Percentiles rank a stretch among this genome's conserved stretches.
Conservation (phyloP, 2,113 vertebrate species). For the Condylura cristata region DNA sequence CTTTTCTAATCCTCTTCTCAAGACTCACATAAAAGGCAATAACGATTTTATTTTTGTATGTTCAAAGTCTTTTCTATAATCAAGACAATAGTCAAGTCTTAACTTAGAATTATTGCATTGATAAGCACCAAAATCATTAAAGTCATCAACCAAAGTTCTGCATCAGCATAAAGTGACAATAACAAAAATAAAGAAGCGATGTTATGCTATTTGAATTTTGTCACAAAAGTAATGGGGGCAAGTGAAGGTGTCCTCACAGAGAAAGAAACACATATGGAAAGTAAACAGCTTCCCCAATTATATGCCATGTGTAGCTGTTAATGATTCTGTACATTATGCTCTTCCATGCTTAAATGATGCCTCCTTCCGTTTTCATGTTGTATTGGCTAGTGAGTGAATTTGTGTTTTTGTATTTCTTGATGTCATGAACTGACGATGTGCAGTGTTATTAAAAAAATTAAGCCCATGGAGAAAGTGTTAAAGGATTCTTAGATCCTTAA, state of each 20-base stretch:
- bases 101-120: background rate
- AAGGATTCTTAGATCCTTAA: background rate
- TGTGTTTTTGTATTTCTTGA: background rate
- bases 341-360: background rate
- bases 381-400: background rate
- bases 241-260: background rate
- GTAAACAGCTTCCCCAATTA: background rate
- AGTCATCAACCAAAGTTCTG: background rate
- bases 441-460: background rate
- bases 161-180: background rate
- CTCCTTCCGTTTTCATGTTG: background rate
- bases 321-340: background rate
- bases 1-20: slow-evolving; percentile 28
- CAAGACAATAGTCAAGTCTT: background rate
- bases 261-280: background rate
- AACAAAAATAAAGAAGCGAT: background rate
- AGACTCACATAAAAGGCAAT: slow-evolving; percentile 18
- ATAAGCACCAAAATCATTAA: background rate
- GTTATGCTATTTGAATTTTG: background rate
- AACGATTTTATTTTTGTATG: background rate
- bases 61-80: background rate
- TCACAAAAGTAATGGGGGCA: background rate
- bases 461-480: rapidly evolving
- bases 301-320: background rate
- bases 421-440: background rate